Conservation (phyloP, 2,797 vertebrate species). For the Ceyx erithaca region DNA sequence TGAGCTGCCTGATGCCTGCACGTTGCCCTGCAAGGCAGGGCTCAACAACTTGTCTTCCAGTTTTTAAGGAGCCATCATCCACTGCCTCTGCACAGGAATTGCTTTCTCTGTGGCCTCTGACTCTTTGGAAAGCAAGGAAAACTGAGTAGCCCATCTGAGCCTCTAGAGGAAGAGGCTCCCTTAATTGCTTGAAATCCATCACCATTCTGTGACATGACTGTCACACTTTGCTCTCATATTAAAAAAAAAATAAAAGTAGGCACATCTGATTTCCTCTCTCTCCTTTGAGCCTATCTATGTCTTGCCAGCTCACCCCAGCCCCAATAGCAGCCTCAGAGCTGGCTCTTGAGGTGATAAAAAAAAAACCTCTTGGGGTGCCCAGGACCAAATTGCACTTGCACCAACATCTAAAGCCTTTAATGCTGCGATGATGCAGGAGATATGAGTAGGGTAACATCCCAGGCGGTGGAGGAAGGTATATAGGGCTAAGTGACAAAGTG, state of each 20-base stretch:
- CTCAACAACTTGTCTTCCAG: background rate
- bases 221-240: background rate
- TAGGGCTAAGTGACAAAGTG: background rate
- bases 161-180: background rate
- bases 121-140: background rate
- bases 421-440: rapidly evolving
- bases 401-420: background rate
- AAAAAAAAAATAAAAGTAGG: background rate
- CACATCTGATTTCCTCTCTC: background rate
- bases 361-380: background rate
- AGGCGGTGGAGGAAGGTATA: rapidly evolving
- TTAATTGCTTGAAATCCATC: slow-evolving; percentile 35
- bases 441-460: rapidly evolving
- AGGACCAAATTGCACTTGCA: background rate
- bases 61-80: background rate
- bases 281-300: background rate
- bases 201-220: background rate
- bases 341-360: rapidly evolving
- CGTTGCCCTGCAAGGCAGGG: rapidly evolving
- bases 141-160: background rate
- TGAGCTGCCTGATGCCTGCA: rapidly evolving
- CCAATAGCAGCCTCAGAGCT: background rate
- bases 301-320: background rate
- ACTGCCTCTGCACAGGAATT: background rate
- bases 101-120: background rate